Evolutionary conservation across 2,888 invertebrate species (phyloP).

Genomic region (Phlogophora meticulosa): DNA sequence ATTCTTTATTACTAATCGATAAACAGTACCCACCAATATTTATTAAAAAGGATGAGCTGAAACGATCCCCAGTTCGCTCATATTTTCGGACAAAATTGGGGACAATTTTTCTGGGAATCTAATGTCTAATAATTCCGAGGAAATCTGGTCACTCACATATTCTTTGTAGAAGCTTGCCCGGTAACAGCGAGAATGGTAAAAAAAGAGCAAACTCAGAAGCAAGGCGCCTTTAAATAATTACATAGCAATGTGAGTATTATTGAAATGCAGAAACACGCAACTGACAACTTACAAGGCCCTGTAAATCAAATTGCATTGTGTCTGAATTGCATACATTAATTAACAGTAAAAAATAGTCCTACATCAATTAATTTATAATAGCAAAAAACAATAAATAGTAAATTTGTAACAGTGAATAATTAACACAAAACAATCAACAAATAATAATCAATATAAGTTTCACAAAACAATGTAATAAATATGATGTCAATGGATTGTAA

Average conservation of each 20-base stretch:
- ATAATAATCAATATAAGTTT: too few species aligned
- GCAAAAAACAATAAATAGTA: too few species aligned
- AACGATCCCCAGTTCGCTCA: slow-evolving; percentile 36
- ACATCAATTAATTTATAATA: too few species aligned
- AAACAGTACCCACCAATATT: slow-evolving; percentile 39
- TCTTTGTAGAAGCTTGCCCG: not conserved
- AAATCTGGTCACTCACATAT: not conserved
- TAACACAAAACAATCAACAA: too few species aligned
- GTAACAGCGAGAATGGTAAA: not conserved
- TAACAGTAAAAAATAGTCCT: too few species aligned
- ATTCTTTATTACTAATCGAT: slow-evolving; percentile 57
- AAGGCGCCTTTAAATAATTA: not conserved
- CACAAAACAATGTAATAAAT: too few species aligned
- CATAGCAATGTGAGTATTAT: slow-evolving; percentile 13
- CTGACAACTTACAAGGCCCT: not conserved
- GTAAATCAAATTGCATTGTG: too few species aligned
- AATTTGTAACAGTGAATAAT: too few species aligned
- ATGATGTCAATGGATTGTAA: too few species aligned
- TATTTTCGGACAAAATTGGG: slow-evolving; percentile 38
- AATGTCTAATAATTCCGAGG: not conserved
- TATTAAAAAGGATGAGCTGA: slow-evolving; percentile 36
- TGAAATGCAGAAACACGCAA: not conserved
- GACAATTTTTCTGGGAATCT: slow-evolving; percentile 28
- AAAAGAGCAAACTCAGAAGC: not conserved
- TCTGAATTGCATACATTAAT: too few species aligned